Evolutionary conservation across 2,113 vertebrate species (phyloP), one percentile per base, ranked within the genome.

Genomic region (Vombatus ursinus): DNA sequence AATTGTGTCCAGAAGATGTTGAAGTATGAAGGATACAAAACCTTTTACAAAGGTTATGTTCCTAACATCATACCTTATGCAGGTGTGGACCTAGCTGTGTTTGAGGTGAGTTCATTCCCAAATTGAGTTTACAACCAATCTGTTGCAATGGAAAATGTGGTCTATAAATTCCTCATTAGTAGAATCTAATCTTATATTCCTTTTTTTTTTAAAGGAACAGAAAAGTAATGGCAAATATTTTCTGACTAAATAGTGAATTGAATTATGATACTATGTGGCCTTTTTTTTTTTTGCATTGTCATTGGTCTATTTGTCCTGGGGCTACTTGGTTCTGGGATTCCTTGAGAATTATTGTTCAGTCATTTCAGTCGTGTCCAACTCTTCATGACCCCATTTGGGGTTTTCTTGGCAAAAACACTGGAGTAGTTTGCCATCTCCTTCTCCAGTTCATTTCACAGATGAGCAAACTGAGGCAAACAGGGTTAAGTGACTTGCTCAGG

Each of bases 31-130:
- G 99, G 99, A 1, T 89, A 99, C 26, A 99, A 97, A 95, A 98
- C 98, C 53, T 99, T 99, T 97, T 99, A 99, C 98, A 99, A 99
- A 99, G 99, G 99, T 95, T 99, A 99, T 95, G 31, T 99, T 98
- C 99, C 99, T 96, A 99, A 99, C 68, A 99, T 99, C 95, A 98
- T 99, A 98, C 99, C 99, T 68, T 99, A 99, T 2, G 99, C 99
- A 93, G 99, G 99, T 94, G 99, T 99, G 94, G 99, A 99, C 96
- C 99, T 99, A 19, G 99, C 99, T 95, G 98, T 99, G 97, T 99
- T 99, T 98, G 99, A 99, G 99, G 99, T 99, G 98, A 98, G 97
- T 95, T 96, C 97, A 95, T 93, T 96, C 90, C 50, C 51, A 54
- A 92, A 48, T 90, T 68, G 51, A 19, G 51, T 54, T 61, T 37